Evolutionary conservation across 2,888 invertebrate genomes (phyloP), one percentile per base, ranked within the genome.

Genomic region (Crepidodera aurea): DNA sequence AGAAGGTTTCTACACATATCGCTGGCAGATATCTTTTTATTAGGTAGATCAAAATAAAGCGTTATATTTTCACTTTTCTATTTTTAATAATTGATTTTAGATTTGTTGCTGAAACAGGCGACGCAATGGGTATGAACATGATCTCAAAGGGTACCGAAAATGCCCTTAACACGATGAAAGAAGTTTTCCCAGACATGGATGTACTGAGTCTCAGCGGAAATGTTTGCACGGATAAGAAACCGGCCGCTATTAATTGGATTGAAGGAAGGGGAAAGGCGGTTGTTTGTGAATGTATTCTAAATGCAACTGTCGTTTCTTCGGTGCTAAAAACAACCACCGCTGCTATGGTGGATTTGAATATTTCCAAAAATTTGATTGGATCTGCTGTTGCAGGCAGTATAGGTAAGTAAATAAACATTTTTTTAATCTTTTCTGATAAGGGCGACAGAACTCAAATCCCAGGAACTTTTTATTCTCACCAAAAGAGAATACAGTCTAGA

Each of bases 41-140:
- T 46, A 64, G 77, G 44, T 60, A 55, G n/a, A 27, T 34, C 8
- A n/a, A 39, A n/a, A n/a, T n/a, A n/a, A 18, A 2, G 7, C 25
- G 15, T 51, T 32, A 1, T 16, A 15, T 8, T n/a, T n/a, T n/a
- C n/a, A n/a, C n/a, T n/a, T n/a, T 25, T 25, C 25, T 25, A 6
- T 3, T 29, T 44, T 51, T 7, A 13, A 39, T 39, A 6, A 12
- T 60, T 40, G 1, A 19, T 60, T 39, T 34, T 34, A 60, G 66
- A 19, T 77, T 77, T 62, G 71, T 76, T 15, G 77, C 86, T 0
- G 66, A 70, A 1, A 98, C 98, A 0, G 98, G 98, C 0, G 98
- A 99, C 79, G 98, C 98, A 1, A 99, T 98, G 98, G 98, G 98
- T 42, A 98, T 98, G 98, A 98, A 98, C 78, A 98, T 98, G 98